A percentile compares a stretch with the other conserved stretches of the same genome.
These are phyloP conservation scores for Drosophila mayaguana DNA, from an alignment of 2,888 invertebrate genomes.

Conservation along the genomic window DNA sequence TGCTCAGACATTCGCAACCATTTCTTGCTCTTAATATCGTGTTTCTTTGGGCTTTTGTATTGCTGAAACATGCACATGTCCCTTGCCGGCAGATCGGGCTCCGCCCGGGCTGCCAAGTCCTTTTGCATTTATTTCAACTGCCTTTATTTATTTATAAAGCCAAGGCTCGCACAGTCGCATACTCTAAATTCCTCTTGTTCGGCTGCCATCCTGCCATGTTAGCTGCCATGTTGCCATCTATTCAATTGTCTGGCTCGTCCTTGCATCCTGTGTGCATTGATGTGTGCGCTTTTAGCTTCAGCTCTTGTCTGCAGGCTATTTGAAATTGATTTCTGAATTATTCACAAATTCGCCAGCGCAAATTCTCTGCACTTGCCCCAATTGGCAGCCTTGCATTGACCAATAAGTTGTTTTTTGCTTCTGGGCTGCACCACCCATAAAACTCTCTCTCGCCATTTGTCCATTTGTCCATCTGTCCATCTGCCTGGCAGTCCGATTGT, in stretches of 20 bases:
- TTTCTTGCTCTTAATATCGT: constrained; percentile 77
- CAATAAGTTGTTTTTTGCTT: constrained; percentile 58
- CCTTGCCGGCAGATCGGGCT: constrained; percentile 29
- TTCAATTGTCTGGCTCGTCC: constrained; percentile 59
- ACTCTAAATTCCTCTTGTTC: constrained; percentile 56
- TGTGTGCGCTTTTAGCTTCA: constrained; percentile 13
- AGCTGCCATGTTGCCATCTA: constrained; percentile 69
- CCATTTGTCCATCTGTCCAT: not conserved
- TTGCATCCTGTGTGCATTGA: constrained; percentile 15
- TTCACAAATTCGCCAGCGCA: constrained; percentile 53
- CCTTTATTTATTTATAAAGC: constrained; percentile 76
- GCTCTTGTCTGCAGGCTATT: constrained; percentile 48
- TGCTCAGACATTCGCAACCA: constrained; percentile 55
- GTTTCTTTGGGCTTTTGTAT: constrained; percentile 60
- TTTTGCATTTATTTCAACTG: constrained; percentile 72
- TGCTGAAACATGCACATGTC: constrained; percentile 64
- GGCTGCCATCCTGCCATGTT: constrained; percentile 53
- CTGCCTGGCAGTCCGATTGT: not conserved
- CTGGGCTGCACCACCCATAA: constrained; percentile 37
- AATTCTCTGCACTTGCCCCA: constrained; percentile 40
- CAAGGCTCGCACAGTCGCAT: constrained; percentile 29
- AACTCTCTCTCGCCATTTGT: constrained; percentile 15
- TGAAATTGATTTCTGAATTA: constrained; percentile 79
- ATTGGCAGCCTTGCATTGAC: constrained; percentile 60
- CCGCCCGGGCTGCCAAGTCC: constrained; percentile 31